Evolutionary conservation across 1,140 invertebrate genomes (phyloP), one percentile per base, ranked within the genome.

Genomic region (Ostrea denselamellosa): DNA sequence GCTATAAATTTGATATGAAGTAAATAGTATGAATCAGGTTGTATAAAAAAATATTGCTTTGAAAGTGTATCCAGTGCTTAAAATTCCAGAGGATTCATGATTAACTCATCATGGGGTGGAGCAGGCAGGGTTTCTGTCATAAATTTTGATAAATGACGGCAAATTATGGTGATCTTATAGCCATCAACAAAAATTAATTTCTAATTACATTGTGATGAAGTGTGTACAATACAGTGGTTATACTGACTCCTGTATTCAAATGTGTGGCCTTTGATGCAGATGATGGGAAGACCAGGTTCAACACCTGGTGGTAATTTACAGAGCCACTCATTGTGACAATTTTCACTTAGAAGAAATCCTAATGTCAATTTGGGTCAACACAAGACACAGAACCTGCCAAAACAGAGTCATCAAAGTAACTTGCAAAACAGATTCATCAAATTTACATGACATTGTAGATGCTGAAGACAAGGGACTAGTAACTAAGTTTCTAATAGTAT

Each of bases 1-100:
- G 68, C 68, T 25, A 77, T 77, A 77, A 77, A 77, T 77, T 77
- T 77, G 68, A 77, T 77, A 77, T 77, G 68, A 77, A 77, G 68
- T 77, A 77, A 25, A 77, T 19, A 77, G 68, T 28, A 77, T 77
- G 28, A 77, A 77, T 77, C 68, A 77, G 28, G 68, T 77, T 77
- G 68, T 77, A 77, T 44, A 34, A 77, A 77, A n/a, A 77, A 77
- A 17, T 25, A 34, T 77, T 12, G 0, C 4, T 77, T 34, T 77
- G 68, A 28, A 77, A 77, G 28, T 77, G 25, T 77, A 77, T 77
- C 68, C 68, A 3, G 12, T 10, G 25, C 22, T 77, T 77, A 77
- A 77, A 77, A 77, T 77, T 77, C 68, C 68, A 17, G 10, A 34
- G 68, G 22, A 77, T 77, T 34, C 68, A 28, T 77, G 68, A 77